Evolutionary conservation across 2,888 invertebrate species (phyloP), one percentile per base, ranked within the genome.

Genomic region (Nowickia ferox): DNA sequence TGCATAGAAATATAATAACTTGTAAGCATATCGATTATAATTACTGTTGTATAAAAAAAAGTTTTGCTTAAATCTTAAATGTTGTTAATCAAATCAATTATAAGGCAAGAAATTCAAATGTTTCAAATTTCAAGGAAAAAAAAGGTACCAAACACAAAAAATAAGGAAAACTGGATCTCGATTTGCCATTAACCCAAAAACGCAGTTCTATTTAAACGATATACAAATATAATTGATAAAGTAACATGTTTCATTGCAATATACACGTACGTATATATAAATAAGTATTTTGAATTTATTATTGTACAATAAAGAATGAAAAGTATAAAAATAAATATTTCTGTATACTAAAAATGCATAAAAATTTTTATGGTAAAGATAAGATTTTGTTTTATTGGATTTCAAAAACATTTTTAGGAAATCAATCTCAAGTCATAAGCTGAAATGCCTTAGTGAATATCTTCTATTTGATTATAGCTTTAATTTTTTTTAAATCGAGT

Each of bases 1-100:
- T 55, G 55, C 19, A 22, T 55, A 19, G 9, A 55, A 19, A 30
- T 30, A 30, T 30, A 53, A 19, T 53, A 22, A 22, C 11, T 22
- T 55, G 2, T 55, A 55, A 55, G 55, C 9, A 22, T 55, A 48
- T 48, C 15, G 6, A 48, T 48, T 48, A 48, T n/a, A 22, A 11
- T 19, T 22, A n/a, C 48, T 6, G n/a, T 66, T 30, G 53, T 40
- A 40, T 38, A 53, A 40, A 38, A 48, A 15, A 48, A 9, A 63
- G 53, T 78, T 42, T 79, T 63, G 71, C 63, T 79, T 79, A 79
- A 71, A 79, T 55, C 71, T 63, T 71, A 53, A 71, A 79, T 55
- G 63, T 55, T 71, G n/a, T 48, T 40, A 57, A 65, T 51, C 9
- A 48, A 77, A 76, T 44, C 13, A 17, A 17, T 38, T 22, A 55